Conservation (phyloP, 1,140 invertebrate species). For the Centruroides vittatus region DNA sequence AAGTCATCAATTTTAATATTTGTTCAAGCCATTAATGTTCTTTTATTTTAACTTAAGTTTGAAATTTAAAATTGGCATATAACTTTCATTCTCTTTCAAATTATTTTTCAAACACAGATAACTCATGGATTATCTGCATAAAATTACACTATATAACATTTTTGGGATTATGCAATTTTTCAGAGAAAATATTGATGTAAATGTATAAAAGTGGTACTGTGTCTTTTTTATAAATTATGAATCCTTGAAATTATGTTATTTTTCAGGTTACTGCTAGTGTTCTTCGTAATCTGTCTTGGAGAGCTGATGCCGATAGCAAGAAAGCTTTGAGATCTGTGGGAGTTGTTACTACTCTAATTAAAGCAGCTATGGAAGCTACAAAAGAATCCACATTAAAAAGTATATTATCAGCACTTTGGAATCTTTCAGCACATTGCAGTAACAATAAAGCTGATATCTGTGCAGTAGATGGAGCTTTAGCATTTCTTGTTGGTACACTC, state of each 20-base stretch:
- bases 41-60: too few species aligned
- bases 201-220: too few species aligned
- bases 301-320: conserved; percentile 80
- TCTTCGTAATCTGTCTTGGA: conserved; percentile 85
- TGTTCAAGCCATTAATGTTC: too few species aligned
- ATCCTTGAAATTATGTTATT: conserved; percentile 1
- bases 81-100: too few species aligned
- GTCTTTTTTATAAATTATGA: too few species aligned
- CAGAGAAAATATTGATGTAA: too few species aligned
- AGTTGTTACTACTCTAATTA: conserved; percentile 60
- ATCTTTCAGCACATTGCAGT: conserved; percentile 85
- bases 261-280: conserved; percentile 78
- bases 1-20: too few species aligned
- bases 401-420: conserved; percentile 89
- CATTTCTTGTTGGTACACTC: conserved; percentile 76
- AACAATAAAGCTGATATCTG: conserved; percentile 91
- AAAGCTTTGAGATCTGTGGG: conserved; percentile 75
- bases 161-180: too few species aligned
- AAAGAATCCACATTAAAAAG: conserved; percentile 90
- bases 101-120: too few species aligned
- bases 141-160: too few species aligned
- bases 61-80: too few species aligned
- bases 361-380: conserved; percentile 72
- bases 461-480: conserved; percentile 65
- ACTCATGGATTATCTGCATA: too few species aligned